Evolutionary conservation across 2,797 vertebrate species (phyloP).

Genomic region (Acanthopagrus latus): DNA sequence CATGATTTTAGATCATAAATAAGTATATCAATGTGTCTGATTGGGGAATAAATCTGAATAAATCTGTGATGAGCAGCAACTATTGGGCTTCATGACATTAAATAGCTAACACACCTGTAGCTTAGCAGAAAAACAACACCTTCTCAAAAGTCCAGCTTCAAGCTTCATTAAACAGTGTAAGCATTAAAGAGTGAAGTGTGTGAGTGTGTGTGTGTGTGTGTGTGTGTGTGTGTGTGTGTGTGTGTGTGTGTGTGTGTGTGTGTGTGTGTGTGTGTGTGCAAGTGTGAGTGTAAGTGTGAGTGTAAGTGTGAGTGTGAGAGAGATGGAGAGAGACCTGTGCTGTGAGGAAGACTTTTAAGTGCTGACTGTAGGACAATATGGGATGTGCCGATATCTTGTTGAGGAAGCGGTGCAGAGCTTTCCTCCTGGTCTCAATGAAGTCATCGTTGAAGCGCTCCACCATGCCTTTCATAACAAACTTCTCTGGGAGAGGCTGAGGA

Average conservation of each 20-base stretch:
- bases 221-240: too few species aligned
- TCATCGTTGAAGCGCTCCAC: slow-evolving; percentile 95
- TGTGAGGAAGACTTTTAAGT: slow-evolving; percentile 95
- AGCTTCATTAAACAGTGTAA: background rate
- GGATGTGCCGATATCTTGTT: slow-evolving; percentile 93
- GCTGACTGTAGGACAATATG: slow-evolving; percentile 92
- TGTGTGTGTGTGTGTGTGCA: too few species aligned
- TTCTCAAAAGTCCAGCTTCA: background rate
- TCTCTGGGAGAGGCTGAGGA: slow-evolving; percentile 94
- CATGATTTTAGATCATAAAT: background rate
- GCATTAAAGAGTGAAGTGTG: too few species aligned
- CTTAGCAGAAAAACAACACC: background rate
- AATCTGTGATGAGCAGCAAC: background rate
- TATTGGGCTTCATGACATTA: background rate
- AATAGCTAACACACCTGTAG: background rate
- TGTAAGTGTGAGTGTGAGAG: too few species aligned
- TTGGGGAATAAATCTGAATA: background rate
- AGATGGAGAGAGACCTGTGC: slow-evolving; percentile 72
- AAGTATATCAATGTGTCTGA: background rate
- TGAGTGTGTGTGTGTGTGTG: too few species aligned
- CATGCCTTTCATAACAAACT: slow-evolving; percentile 98
- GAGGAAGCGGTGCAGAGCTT: slow-evolving; percentile 94
- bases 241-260: too few species aligned
- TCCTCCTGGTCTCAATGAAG: slow-evolving; percentile 95
- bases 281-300: too few species aligned